Evolutionary conservation across 1,140 invertebrate genomes (phyloP).

Genomic region (Ptiloglossa arizonensis): DNA sequence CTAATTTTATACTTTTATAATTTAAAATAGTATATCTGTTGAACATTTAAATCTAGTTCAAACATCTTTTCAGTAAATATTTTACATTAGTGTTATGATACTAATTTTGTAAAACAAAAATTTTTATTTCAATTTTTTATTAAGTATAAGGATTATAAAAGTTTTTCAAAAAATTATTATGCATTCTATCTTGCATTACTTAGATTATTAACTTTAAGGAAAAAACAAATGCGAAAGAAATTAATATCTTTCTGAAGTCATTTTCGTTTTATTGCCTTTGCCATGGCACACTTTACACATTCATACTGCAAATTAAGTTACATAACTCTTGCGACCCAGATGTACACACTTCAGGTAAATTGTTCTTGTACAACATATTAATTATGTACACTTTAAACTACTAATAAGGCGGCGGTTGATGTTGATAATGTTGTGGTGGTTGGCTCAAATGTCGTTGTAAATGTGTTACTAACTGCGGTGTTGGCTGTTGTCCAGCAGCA

Average conservation of each 20-base stretch:
- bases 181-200: not conserved
- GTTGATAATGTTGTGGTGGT: conserved; percentile 80
- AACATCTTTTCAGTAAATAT: no score
- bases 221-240: not conserved
- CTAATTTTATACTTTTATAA: no score
- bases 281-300: conserved; percentile 43
- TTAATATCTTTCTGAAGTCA: not conserved
- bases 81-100: no score
- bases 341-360: conserved; percentile 26
- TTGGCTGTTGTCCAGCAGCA: conserved; percentile 83
- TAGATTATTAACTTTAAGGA: not conserved
- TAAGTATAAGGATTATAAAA: not conserved
- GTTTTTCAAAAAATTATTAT: not conserved
- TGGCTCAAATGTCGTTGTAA: conserved; percentile 83
- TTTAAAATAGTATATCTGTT: no score
- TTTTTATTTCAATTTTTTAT: not conserved
- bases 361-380: conserved; percentile 22
- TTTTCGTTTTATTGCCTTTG: conserved; percentile 29
- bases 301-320: conserved; percentile 30
- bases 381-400: conserved; percentile 66
- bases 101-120: not conserved
- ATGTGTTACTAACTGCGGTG: conserved; percentile 84
- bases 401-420: conserved; percentile 83
- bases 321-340: not conserved
- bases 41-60: no score